Conservation (phyloP, 2,797 vertebrate genomes). For the Mus minutoides region DNA sequence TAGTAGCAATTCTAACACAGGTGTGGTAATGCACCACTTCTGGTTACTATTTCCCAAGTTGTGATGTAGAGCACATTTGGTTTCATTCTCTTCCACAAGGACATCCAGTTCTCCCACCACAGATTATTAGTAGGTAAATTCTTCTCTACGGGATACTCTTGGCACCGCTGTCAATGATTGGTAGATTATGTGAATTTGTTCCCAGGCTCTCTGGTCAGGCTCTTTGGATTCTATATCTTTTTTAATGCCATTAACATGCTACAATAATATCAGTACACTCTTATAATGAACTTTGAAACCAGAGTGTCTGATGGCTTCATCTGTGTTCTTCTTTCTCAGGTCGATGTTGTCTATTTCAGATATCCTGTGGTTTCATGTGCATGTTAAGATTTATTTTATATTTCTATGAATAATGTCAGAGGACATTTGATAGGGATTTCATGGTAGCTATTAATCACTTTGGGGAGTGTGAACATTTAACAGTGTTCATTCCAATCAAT, state of each 20-base stretch:
- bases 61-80: background rate
- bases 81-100: background rate
- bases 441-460: background rate
- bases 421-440: background rate
- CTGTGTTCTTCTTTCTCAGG: background rate
- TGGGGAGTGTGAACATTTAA: background rate
- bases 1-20: background rate
- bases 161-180: background rate
- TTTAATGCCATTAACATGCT: background rate
- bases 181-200: background rate
- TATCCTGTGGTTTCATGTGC: background rate
- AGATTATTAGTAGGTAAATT: background rate
- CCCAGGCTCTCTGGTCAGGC: background rate
- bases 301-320: background rate
- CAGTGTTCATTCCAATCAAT: background rate
- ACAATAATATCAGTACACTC: background rate
- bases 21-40: too few relatives aligned
- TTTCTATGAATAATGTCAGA: background rate
- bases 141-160: background rate
- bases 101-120: background rate
- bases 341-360: background rate
- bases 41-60: background rate
- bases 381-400: background rate
- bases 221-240: background rate
- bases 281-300: background rate